These are phyloP conservation scores for Calephelis nemesis DNA, from an alignment of 1,140 invertebrate genomes.

Conservation along the genomic window DNA sequence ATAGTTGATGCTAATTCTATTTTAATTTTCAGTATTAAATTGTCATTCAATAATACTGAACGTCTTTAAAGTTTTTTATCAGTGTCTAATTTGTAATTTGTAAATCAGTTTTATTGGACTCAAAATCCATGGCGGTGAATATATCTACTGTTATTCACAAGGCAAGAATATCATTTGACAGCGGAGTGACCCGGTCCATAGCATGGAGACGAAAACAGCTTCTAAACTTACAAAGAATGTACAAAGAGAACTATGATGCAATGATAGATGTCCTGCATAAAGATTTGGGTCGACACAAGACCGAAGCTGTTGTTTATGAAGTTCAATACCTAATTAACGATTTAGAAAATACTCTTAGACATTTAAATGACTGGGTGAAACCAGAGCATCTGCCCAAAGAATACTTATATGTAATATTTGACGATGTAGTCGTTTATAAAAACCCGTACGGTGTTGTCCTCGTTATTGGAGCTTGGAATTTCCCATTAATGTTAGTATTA, in stretches of 20 bases:
- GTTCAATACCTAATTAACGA: slow-evolving; percentile 85
- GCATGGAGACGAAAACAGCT: slow-evolving; percentile 91
- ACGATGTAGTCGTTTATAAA: slow-evolving; percentile 85
- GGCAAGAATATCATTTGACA: slow-evolving; percentile 82
- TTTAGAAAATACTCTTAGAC: slow-evolving; percentile 80
- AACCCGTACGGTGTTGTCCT: slow-evolving; percentile 93
- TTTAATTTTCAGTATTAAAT: no score
- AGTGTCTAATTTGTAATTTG: neutral
- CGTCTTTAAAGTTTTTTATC: no score
- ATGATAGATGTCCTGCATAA: slow-evolving; percentile 87
- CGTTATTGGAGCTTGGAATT: slow-evolving; percentile 98
- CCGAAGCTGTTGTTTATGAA: slow-evolving; percentile 84
- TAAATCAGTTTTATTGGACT: neutral
- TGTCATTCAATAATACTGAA: no score
- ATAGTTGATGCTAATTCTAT: no score
- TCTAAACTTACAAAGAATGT: slow-evolving; percentile 84
- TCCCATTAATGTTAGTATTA: slow-evolving; percentile 92
- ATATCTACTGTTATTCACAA: slow-evolving; percentile 77
- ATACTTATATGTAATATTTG: slow-evolving; percentile 84
- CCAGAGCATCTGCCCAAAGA: slow-evolving; percentile 84
- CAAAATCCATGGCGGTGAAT: neutral
- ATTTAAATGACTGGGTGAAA: slow-evolving; percentile 85
- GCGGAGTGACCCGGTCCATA: slow-evolving; percentile 86
- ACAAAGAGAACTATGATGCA: slow-evolving; percentile 88
- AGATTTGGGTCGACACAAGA: slow-evolving; percentile 89